A percentile compares a stretch with the other conserved stretches of the same genome.
phyloP scores from a whole-genome alignment of 2,797 vertebrate genomes.

The Eidolon dupreanum region DNA sequence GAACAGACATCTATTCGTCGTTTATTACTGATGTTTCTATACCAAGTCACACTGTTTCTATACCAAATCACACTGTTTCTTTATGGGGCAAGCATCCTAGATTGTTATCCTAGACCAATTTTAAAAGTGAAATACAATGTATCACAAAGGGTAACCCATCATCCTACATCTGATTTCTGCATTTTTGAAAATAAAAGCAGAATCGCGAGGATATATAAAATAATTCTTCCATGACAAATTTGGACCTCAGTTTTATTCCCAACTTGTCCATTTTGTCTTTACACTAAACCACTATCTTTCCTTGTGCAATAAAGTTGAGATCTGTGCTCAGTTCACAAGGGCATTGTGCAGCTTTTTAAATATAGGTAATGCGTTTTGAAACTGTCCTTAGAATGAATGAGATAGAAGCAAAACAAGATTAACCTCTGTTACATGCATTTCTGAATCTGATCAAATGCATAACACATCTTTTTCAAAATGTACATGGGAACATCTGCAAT shows the following conservation, averaged over 20 bases:
- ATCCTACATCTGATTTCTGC: background rate
- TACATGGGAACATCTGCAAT: slow-evolving; percentile 2
- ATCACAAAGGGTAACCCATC: background rate
- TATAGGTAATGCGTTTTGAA: slow-evolving; percentile 48
- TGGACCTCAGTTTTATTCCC: slow-evolving; percentile 12
- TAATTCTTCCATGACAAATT: slow-evolving; percentile 18
- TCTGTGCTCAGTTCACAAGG: slow-evolving; percentile 38
- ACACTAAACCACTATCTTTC: slow-evolving; percentile 42
- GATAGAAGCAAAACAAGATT: slow-evolving; percentile 37
- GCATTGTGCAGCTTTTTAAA: slow-evolving; percentile 59
- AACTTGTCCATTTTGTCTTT: slow-evolving; percentile 29
- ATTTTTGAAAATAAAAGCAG: slow-evolving; percentile 37
- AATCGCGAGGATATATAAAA: background rate
- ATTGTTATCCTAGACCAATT: background rate
- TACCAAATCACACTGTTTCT: background rate
- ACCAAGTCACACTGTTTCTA: background rate
- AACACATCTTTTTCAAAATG: slow-evolving; percentile 43
- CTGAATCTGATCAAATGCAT: slow-evolving; percentile 48
- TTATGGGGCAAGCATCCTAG: background rate
- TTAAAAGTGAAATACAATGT: background rate
- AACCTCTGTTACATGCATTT: slow-evolving; percentile 33
- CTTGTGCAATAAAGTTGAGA: slow-evolving; percentile 11
- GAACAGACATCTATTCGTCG: background rate
- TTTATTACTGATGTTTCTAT: background rate
- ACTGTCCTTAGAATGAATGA: slow-evolving; percentile 45